A percentile compares a stretch with the other conserved stretches of the same genome.
Evolutionary conservation across 2,113 vertebrate genomes (phyloP).

Genomic region (Lethenteron reissneri): DNA sequence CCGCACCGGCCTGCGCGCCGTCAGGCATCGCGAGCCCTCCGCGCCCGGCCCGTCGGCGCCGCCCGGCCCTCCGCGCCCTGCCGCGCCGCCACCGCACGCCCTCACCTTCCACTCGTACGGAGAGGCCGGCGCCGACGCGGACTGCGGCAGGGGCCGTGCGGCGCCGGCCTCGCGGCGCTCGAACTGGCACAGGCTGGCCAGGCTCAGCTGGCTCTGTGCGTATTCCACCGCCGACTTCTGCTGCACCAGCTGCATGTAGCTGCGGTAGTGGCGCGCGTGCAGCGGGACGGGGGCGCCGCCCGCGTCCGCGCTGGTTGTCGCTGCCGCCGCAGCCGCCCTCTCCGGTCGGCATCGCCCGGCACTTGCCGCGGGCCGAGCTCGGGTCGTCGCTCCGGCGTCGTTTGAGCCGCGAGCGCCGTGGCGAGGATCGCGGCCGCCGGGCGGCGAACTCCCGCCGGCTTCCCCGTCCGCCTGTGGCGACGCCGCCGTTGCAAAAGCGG

Average conservation of each 20-base stretch:
- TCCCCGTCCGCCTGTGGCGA: no score
- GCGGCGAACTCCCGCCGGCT: no score
- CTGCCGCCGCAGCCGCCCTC: background rate
- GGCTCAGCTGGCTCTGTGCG: constrained; percentile 65
- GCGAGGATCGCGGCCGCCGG: no score
- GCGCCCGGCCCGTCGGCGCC: constrained; percentile 61
- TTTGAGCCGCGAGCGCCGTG: no score
- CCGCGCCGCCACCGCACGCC: constrained; percentile 73
- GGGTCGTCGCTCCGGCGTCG: no score
- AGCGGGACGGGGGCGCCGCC: background rate
- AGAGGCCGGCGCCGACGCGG: constrained; percentile 27
- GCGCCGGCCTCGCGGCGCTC: constrained; percentile 3
- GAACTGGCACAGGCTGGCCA: constrained; percentile 46
- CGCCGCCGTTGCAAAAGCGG: no score
- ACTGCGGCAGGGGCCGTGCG: constrained; percentile 30
- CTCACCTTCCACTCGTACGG: constrained; percentile 98
- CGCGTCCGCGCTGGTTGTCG: background rate
- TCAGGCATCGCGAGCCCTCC: constrained; percentile 78
- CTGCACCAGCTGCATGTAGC: constrained; percentile 87
- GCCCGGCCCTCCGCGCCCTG: constrained; percentile 71
- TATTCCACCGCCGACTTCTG: constrained; percentile 81
- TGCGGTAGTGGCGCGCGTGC: constrained; percentile 76
- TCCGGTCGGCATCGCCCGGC: no score
- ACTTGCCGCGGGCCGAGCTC: no score
- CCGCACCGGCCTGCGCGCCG: constrained; percentile 73